A percentile compares a stretch with the other conserved stretches of the same genome.
These are phyloP conservation scores for Ibycter americanus DNA, from an alignment of 2,797 vertebrate species.

Conservation along the genomic window DNA sequence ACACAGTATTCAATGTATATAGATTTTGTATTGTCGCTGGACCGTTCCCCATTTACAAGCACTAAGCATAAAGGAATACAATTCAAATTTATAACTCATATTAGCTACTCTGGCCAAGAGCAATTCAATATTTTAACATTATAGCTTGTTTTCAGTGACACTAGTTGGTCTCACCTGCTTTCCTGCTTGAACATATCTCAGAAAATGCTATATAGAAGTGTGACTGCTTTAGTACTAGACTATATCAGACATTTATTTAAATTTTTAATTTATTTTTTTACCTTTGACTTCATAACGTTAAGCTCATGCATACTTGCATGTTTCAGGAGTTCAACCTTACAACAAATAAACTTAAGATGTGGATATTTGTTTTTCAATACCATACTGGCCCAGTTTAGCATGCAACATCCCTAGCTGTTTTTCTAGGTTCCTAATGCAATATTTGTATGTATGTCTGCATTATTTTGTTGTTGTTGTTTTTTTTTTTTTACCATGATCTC, in stretches of 20 bases:
- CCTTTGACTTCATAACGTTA: not conserved
- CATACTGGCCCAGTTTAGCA: not conserved
- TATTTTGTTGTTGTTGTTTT: not conserved
- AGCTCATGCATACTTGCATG: not conserved
- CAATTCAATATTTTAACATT: slow-evolving; percentile 37
- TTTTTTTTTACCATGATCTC: not conserved
- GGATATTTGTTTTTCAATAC: not conserved
- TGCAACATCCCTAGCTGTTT: not conserved
- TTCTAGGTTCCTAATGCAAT: not conserved
- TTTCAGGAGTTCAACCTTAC: not conserved
- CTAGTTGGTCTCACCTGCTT: slow-evolving; percentile 12
- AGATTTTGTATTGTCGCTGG: not conserved
- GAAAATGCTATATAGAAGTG: not conserved
- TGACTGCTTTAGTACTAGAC: not conserved
- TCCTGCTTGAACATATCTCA: not conserved
- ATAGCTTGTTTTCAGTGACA: slow-evolving; percentile 14
- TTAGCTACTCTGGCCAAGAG: not conserved
- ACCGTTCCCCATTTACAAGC: not conserved
- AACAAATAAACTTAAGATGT: not conserved
- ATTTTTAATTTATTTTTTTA: not conserved
- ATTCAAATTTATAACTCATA: not conserved
- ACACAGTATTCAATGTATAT: not conserved
- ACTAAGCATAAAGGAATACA: not conserved
- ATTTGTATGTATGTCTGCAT: not conserved
- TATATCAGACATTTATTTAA: not conserved